phyloP scores from a whole-genome alignment of 2,113 vertebrate species.

The Hoplias malabaricus region DNA sequence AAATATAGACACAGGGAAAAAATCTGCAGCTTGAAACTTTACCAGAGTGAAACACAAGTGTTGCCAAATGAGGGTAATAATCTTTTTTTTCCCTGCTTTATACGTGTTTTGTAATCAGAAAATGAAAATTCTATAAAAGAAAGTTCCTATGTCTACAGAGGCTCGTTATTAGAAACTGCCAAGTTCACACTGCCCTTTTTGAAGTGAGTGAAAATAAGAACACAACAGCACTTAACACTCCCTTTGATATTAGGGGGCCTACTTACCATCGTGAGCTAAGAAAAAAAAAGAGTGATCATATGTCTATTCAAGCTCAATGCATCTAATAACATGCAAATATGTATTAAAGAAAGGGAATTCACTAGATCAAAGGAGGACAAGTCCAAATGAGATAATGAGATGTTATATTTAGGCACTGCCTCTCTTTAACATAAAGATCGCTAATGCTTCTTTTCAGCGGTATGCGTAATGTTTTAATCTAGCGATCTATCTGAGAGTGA shows the following conservation, averaged over 20 bases:
- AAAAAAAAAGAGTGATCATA: slow-evolving; percentile 53
- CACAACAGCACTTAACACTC: slow-evolving; percentile 39
- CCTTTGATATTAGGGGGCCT: slow-evolving; percentile 64
- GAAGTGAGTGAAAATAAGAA: slow-evolving; percentile 59
- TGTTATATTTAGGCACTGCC: not conserved
- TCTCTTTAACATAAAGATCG: not conserved
- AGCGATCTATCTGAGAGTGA: not conserved
- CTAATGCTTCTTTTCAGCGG: not conserved
- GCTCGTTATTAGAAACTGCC: slow-evolving; percentile 57
- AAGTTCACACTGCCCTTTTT: slow-evolving; percentile 65
- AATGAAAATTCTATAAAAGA: not conserved
- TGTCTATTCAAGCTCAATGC: not conserved
- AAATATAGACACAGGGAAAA: too few species aligned
- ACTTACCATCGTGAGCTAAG: slow-evolving; percentile 54
- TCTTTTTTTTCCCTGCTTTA: slow-evolving; percentile 48
- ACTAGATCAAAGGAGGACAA: not conserved
- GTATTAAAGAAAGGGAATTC: not conserved
- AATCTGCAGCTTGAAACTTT: not conserved
- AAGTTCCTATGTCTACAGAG: slow-evolving; percentile 48
- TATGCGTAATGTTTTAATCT: not conserved
- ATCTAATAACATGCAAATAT: not conserved
- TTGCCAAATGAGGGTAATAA: not conserved
- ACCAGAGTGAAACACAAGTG: not conserved
- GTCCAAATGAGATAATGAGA: not conserved
- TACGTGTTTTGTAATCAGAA: slow-evolving; percentile 46